Conservation (phyloP, 2,888 invertebrate species). For the Troides oblongomaculatus region DNA sequence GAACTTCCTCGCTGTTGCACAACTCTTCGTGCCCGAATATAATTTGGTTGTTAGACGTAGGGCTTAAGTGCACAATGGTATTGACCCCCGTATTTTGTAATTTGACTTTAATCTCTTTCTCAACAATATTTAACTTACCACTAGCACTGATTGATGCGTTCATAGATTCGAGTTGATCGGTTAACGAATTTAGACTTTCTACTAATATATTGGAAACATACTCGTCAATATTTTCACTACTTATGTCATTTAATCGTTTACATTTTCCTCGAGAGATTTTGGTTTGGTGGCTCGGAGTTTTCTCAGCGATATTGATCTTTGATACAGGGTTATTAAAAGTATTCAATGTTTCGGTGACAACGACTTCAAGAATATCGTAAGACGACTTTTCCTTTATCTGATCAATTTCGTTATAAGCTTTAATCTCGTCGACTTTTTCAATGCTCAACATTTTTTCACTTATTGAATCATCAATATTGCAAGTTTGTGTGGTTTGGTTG, state of each 20-base stretch:
- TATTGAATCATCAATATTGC: constrained; percentile 44
- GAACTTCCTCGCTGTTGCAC: constrained; percentile 47
- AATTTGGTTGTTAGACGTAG: constrained; percentile 72
- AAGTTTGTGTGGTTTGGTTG: constrained; percentile 34
- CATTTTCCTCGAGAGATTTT: constrained; percentile 35
- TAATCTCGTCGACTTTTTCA: constrained; percentile 43
- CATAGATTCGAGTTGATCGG: constrained; percentile 70
- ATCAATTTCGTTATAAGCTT: no score
- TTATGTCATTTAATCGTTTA: constrained; percentile 32
- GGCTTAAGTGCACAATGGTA: constrained; percentile 73
- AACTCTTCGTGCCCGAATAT: constrained; percentile 74
- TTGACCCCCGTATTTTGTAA: constrained; percentile 73
- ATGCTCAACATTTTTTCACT: constrained; percentile 43
- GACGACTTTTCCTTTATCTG: constrained; percentile 43
- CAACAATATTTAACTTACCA: constrained; percentile 66
- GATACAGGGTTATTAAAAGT: constrained; percentile 36
- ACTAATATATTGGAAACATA: constrained; percentile 76
- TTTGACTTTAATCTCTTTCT: constrained; percentile 76
- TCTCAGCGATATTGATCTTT: constrained; percentile 35
- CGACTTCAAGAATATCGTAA: constrained; percentile 68
- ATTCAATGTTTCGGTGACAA: constrained; percentile 66
- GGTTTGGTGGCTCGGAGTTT: constrained; percentile 29
- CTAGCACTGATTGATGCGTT: constrained; percentile 62
- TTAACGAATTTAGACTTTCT: constrained; percentile 73
- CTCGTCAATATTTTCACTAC: constrained; percentile 66